These are phyloP conservation scores for Epicauta chinensis DNA, from an alignment of 1,140 invertebrate species.

Conservation along the genomic window DNA sequence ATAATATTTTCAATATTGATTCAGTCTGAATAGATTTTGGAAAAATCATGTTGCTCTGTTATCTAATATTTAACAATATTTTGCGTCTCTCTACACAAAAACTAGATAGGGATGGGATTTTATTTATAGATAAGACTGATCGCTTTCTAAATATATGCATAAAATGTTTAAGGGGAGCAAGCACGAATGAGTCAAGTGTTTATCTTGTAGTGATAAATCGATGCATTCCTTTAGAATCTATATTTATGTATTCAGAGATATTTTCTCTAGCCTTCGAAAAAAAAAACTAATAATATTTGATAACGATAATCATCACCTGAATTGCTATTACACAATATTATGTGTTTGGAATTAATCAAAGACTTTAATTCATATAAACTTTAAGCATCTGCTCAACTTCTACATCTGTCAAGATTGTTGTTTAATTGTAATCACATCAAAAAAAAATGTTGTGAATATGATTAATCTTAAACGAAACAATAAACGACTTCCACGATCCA, in stretches of 20 bases:
- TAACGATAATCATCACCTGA: too few species aligned
- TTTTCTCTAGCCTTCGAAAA: too few species aligned
- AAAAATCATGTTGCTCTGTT: not conserved
- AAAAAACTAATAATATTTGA: too few species aligned
- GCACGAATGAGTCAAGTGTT: slow-evolving; percentile 10
- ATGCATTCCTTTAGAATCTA: not conserved
- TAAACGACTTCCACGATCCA: not conserved
- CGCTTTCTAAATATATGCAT: slow-evolving; percentile 8
- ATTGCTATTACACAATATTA: too few species aligned
- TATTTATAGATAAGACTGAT: slow-evolving; percentile 8
- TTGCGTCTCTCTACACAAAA: too few species aligned
- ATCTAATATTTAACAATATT: too few species aligned
- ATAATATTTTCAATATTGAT: too few species aligned
- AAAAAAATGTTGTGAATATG: not conserved
- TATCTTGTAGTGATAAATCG: not conserved
- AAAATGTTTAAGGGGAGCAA: not conserved
- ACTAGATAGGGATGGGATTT: slow-evolving; percentile 8
- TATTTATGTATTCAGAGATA: too few species aligned
- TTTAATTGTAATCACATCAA: too few species aligned
- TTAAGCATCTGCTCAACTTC: too few species aligned
- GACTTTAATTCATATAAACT: too few species aligned
- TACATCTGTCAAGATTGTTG: slow-evolving; percentile 6
- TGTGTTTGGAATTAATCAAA: too few species aligned
- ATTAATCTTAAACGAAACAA: slow-evolving; percentile 12
- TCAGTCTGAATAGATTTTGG: not conserved